Percentiles rank a stretch among this genome's conserved stretches.
These are phyloP conservation scores for Dendrocopos noguchii DNA, from an alignment of 2,113 vertebrate genomes.

Conservation along the genomic window DNA sequence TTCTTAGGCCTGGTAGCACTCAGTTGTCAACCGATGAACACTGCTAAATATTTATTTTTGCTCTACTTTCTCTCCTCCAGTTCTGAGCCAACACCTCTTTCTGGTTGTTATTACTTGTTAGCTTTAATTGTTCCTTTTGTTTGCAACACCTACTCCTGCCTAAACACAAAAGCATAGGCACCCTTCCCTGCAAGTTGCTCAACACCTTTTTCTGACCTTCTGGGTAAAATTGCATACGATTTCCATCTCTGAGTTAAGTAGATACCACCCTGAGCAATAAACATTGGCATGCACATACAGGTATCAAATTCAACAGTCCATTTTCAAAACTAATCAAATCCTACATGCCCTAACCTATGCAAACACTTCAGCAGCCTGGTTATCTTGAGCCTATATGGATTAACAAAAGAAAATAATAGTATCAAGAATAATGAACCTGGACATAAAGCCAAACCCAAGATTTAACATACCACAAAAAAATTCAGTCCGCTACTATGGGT, in stretches of 20 bases:
- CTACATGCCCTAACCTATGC: background rate
- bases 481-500: background rate
- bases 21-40: background rate
- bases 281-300: background rate
- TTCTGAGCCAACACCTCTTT: background rate
- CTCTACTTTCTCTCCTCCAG: conserved; percentile 3
- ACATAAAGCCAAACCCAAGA: background rate
- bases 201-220: background rate
- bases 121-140: conserved; percentile 2
- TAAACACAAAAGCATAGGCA: background rate
- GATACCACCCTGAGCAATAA: background rate
- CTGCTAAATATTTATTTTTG: conserved; percentile 41
- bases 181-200: background rate
- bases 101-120: background rate
- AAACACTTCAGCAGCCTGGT: background rate
- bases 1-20: conserved; percentile 44
- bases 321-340: conserved; percentile 16
- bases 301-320: background rate
- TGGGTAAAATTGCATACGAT: background rate
- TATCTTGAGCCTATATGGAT: background rate
- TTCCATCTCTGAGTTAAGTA: background rate
- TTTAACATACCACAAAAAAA: background rate
- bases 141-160: background rate
- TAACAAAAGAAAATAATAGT: background rate
- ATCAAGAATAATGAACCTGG: background rate